phyloP scores from a whole-genome alignment of 2,888 invertebrate genomes.

The Bruchidius siliquastri region DNA sequence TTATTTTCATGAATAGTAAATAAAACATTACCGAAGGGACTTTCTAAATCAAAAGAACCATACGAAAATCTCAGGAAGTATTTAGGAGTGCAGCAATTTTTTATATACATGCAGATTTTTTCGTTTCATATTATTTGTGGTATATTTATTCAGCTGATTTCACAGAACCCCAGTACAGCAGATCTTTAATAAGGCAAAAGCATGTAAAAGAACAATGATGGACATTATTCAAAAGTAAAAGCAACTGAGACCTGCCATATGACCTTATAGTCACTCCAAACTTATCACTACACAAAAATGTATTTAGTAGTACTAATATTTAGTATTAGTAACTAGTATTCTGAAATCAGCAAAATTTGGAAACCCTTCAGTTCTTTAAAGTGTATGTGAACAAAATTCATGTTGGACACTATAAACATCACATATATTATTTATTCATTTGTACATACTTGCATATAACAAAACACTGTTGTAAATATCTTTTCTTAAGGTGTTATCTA shows the following conservation, averaged over 20 bases:
- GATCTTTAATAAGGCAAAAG: no score
- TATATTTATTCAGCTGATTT: no score
- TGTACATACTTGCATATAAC: background rate
- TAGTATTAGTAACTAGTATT: background rate
- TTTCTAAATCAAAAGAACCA: background rate
- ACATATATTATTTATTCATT: background rate
- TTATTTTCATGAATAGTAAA: background rate
- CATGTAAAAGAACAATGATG: no score
- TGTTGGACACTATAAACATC: background rate
- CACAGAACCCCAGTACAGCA: no score
- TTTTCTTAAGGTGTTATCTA: background rate
- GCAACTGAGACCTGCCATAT: no score
- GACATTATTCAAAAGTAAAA: no score
- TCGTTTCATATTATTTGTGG: background rate
- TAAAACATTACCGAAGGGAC: background rate
- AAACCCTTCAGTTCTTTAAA: background rate
- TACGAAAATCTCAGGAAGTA: background rate
- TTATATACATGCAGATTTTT: background rate
- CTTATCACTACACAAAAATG: no score
- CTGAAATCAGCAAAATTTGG: background rate
- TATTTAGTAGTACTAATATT: no score
- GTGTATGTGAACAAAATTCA: background rate
- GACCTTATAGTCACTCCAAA: no score
- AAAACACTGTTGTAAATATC: background rate
- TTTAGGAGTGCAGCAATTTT: background rate